These are phyloP conservation scores for Papilio glaucus DNA, from an alignment of 1,140 invertebrate genomes.

Conservation along the genomic window DNA sequence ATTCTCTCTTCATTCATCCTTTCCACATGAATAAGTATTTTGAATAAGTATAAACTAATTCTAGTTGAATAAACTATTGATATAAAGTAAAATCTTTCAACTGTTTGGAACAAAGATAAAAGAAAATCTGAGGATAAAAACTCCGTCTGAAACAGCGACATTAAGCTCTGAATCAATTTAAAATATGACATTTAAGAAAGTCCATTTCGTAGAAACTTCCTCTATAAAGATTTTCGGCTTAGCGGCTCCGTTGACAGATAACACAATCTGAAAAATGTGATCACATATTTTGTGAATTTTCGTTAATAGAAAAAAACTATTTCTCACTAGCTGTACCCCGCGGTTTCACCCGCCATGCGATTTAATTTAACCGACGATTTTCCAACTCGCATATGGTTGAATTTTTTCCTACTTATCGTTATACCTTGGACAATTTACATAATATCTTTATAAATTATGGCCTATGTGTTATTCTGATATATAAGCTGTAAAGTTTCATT, in stretches of 20 bases:
- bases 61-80: neutral
- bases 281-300: neutral
- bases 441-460: too few relatives aligned
- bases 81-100: slow-evolving; percentile 2
- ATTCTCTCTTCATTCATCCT: too few relatives aligned
- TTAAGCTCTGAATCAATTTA: slow-evolving; percentile 1
- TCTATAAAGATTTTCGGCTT: neutral
- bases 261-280: neutral
- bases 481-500: too few relatives aligned
- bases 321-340: too few relatives aligned
- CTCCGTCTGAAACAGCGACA: neutral
- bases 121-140: slow-evolving; percentile 16
- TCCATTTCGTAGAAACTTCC: neutral
- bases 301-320: neutral
- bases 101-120: neutral
- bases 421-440: too few relatives aligned
- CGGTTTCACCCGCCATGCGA: too few relatives aligned
- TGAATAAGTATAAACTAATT: neutral
- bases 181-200: slow-evolving; percentile 13
- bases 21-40: too few relatives aligned
- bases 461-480: too few relatives aligned
- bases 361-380: too few relatives aligned
- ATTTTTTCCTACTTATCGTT: too few relatives aligned
- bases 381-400: too few relatives aligned
- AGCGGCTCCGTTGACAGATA: neutral